Percentiles rank a stretch among this genome's conserved stretches.
Evolutionary conservation across 2,797 vertebrate genomes (phyloP).

Genomic region (Pygocentrus nattereri): DNA sequence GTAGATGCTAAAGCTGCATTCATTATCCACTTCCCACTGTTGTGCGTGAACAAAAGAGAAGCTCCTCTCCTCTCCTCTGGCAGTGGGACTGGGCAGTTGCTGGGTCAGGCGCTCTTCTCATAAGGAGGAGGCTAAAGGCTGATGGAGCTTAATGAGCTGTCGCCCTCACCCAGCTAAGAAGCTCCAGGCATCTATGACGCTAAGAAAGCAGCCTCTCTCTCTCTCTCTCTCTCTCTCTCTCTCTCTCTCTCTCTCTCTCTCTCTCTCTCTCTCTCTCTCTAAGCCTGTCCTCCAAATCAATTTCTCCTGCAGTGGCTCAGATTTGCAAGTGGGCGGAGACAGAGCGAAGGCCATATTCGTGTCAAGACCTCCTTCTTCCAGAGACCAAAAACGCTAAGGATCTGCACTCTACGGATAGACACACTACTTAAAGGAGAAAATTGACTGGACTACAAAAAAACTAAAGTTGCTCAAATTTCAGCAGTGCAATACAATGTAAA

Average conservation of each 20-base stretch:
- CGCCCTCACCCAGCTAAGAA: conserved; percentile 43
- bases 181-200: conserved; percentile 30
- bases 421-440: background rate
- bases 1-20: conserved; percentile 40
- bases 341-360: conserved; percentile 42
- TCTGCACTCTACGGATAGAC: background rate
- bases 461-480: background rate
- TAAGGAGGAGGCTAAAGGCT: conserved; percentile 51
- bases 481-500: background rate
- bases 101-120: conserved; percentile 48
- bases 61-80: conserved; percentile 32
- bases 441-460: background rate
- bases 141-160: conserved; percentile 64
- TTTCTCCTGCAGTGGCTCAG: conserved; percentile 42
- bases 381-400: background rate
- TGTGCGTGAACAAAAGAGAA: conserved; percentile 31
- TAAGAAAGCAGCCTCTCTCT: conserved; percentile 17
- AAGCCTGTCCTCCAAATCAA: conserved; percentile 39
- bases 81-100: conserved; percentile 38
- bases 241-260: background rate
- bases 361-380: conserved; percentile 44
- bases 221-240: background rate
- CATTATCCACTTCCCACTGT: conserved; percentile 56
- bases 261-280: background rate
- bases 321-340: conserved; percentile 46